phyloP scores from a whole-genome alignment of 1,140 invertebrate genomes.

The Pseudachorutes palmiensis region DNA sequence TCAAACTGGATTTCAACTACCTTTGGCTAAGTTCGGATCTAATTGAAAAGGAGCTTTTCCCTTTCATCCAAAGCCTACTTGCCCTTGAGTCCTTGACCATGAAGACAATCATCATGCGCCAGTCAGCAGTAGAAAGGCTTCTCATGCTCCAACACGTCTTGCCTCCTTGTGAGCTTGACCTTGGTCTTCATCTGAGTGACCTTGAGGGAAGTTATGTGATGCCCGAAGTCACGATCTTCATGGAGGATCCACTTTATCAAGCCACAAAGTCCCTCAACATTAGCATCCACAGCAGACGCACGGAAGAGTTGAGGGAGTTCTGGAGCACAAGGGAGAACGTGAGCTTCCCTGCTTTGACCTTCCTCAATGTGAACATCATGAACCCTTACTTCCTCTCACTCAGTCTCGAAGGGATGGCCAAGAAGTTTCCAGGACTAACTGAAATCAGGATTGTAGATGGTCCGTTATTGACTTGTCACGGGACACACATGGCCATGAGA shows the following conservation, averaged over 20 bases:
- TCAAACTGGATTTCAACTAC: slow-evolving; percentile 28
- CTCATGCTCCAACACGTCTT: background rate
- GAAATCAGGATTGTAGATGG: slow-evolving; percentile 25
- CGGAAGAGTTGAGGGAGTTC: background rate
- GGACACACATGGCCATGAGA: background rate
- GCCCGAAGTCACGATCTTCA: background rate
- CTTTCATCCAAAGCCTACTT: slow-evolving; percentile 21
- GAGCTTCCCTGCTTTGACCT: background rate
- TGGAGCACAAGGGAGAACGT: background rate
- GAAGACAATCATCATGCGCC: slow-evolving; percentile 22
- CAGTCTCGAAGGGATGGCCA: slow-evolving; percentile 8
- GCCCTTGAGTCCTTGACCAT: slow-evolving; percentile 20
- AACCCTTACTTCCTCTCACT: slow-evolving; percentile 3
- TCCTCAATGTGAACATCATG: background rate
- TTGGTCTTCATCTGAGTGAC: background rate
- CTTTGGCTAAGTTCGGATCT: slow-evolving; percentile 20
- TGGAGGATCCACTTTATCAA: background rate
- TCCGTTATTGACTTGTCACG: slow-evolving; percentile 18
- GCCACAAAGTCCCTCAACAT: background rate
- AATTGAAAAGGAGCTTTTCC: slow-evolving; percentile 19
- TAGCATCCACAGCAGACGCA: background rate
- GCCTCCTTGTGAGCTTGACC: background rate
- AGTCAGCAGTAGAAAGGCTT: background rate
- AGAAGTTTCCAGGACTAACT: slow-evolving; percentile 24
- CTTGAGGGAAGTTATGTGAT: background rate